These are phyloP conservation scores for Drosophila pullipes DNA, from an alignment of 2,888 invertebrate species.

Conservation along the genomic window DNA sequence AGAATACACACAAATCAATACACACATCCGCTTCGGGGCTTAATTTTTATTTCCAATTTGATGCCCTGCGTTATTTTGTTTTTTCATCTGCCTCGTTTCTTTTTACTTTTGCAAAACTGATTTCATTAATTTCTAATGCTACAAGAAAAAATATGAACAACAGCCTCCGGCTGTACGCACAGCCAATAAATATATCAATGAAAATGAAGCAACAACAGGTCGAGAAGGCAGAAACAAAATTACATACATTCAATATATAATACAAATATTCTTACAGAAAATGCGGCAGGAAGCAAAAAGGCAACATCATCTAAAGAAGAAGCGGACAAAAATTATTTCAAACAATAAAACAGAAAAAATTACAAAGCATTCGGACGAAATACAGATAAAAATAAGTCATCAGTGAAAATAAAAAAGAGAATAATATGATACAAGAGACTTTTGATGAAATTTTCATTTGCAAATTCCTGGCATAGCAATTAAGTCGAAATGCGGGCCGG, in stretches of 20 bases:
- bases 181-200: conserved; percentile 64
- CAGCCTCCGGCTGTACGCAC: conserved; percentile 53
- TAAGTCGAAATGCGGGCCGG: conserved; percentile 61
- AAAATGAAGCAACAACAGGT: conserved; percentile 30
- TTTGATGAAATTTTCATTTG: conserved; percentile 75
- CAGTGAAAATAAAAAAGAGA: conserved; percentile 40
- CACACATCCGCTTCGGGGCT: conserved; percentile 37
- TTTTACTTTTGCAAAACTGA: conserved; percentile 58
- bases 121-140: conserved; percentile 80
- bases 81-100: conserved; percentile 6
- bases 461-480: conserved; percentile 75
- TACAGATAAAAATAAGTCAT: conserved; percentile 55
- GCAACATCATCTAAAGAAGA: conserved; percentile 12
- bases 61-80: conserved; percentile 31
- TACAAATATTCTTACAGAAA: conserved; percentile 37
- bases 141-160: conserved; percentile 65
- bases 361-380: conserved; percentile 46
- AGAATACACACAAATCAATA: conserved; percentile 28
- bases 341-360: conserved; percentile 59
- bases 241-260: conserved; percentile 17
- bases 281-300: conserved; percentile 27
- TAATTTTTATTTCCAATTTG: conserved; percentile 66
- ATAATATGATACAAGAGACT: conserved; percentile 61
- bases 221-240: conserved; percentile 28
- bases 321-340: conserved; percentile 59